These are phyloP conservation scores for Myopa testacea DNA, from an alignment of 2,888 invertebrate species.

Conservation along the genomic window DNA sequence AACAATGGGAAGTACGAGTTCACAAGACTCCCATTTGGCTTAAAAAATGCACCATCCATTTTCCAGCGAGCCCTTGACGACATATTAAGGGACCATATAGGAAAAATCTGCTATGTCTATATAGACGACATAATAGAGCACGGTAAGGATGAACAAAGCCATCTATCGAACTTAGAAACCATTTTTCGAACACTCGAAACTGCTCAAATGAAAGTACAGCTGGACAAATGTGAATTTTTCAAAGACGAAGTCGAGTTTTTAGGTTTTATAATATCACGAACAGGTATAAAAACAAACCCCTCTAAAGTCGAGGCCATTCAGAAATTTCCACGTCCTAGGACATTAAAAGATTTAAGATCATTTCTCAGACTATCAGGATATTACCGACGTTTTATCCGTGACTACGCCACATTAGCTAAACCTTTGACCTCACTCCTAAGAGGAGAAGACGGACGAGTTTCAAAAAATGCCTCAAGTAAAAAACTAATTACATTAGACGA, in stretches of 20 bases:
- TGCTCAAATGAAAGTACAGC: conserved; percentile 38
- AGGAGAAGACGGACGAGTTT: background rate
- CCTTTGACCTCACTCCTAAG: background rate
- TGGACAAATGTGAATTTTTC: conserved; percentile 41
- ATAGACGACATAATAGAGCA: too few relatives aligned
- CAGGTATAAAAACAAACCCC: conserved; percentile 34
- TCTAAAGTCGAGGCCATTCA: background rate
- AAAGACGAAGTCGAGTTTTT: conserved; percentile 38
- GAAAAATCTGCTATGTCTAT: too few relatives aligned
- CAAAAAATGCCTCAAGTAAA: background rate
- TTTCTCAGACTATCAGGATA: background rate
- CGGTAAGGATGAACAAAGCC: too few relatives aligned
- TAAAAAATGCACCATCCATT: too few relatives aligned
- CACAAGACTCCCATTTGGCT: too few relatives aligned
- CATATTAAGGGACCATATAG: too few relatives aligned
- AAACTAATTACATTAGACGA: background rate
- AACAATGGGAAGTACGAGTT: too few relatives aligned
- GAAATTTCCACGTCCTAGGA: background rate
- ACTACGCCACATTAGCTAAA: background rate
- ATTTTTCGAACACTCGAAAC: conserved; percentile 30
- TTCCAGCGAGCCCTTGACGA: too few relatives aligned
- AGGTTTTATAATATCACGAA: conserved; percentile 36
- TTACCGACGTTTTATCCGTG: background rate
- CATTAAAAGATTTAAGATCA: background rate
- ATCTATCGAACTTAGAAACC: too few relatives aligned